Conservation (phyloP, 2,113 vertebrate genomes). For the Mohoua ochrocephala region DNA sequence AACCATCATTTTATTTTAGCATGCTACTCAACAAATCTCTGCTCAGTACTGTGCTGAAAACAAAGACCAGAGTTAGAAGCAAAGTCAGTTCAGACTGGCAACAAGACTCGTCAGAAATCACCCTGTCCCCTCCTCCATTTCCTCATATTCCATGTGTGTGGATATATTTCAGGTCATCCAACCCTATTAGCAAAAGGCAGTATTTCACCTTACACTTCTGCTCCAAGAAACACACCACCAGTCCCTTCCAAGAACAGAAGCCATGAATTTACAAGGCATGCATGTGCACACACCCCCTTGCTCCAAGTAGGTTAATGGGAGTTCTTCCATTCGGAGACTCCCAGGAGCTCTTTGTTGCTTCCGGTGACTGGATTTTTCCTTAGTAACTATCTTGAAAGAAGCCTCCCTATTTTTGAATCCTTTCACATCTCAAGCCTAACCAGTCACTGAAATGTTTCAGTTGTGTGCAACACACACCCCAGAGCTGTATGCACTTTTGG, state of each 20-base stretch:
- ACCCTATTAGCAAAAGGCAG: neutral
- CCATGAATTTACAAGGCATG: neutral
- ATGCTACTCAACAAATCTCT: neutral
- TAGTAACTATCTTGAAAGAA: neutral
- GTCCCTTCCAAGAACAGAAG: neutral
- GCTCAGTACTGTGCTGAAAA: neutral
- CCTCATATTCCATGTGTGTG: neutral
- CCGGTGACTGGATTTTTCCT: neutral
- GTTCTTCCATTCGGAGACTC: neutral
- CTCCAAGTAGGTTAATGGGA: conserved; percentile 12
- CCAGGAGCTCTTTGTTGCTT: neutral
- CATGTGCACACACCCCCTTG: neutral
- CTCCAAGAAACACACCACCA: neutral
- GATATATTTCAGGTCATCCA: neutral
- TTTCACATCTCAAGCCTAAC: neutral
- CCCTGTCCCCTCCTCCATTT: neutral
- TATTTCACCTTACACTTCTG: neutral
- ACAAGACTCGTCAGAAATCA: neutral
- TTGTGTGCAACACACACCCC: neutral
- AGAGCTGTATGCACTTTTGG: neutral
- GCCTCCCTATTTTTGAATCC: neutral
- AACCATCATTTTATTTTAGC: neutral
- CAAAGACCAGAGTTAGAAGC: neutral
- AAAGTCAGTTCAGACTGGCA: neutral
- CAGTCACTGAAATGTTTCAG: neutral